Conservation (phyloP, 2,113 vertebrate species). For the Corythornis cristatus region DNA sequence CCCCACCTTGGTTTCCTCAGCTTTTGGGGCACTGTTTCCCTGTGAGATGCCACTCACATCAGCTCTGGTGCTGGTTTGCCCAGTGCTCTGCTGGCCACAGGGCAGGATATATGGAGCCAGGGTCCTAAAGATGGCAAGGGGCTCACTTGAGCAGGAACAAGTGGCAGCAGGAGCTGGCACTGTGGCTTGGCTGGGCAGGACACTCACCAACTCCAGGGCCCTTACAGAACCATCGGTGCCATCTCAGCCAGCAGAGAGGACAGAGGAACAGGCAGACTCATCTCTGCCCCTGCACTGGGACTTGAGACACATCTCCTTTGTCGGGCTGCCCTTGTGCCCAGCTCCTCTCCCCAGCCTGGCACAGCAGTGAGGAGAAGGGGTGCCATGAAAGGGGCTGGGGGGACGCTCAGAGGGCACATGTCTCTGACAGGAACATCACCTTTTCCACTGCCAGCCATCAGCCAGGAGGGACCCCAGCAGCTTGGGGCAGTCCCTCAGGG, state of each 20-base stretch:
- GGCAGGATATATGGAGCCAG: neutral
- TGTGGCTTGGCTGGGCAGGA: neutral
- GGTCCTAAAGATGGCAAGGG: neutral
- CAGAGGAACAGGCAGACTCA: neutral
- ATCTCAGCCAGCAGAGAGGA: neutral
- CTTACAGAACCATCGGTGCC: neutral
- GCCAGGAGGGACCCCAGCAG: neutral
- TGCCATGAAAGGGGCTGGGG: neutral
- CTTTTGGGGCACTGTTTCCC: rapidly evolving
- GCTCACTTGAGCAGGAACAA: rapidly evolving
- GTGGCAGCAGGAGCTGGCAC: neutral
- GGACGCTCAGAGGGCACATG: rapidly evolving
- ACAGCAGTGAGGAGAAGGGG: neutral
- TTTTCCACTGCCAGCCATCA: neutral
- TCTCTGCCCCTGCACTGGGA: rapidly evolving
- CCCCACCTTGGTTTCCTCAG: rapidly evolving
- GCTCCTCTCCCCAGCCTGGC: neutral
- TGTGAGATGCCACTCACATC: neutral
- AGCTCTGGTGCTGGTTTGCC: neutral
- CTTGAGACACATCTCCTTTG: neutral
- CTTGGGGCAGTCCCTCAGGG: neutral
- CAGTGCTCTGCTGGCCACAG: neutral
- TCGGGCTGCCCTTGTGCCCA: neutral
- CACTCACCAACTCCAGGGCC: neutral
- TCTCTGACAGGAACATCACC: rapidly evolving